Evolutionary conservation across 1,140 invertebrate genomes (phyloP).

Genomic region (Drosophila subobscura): DNA sequence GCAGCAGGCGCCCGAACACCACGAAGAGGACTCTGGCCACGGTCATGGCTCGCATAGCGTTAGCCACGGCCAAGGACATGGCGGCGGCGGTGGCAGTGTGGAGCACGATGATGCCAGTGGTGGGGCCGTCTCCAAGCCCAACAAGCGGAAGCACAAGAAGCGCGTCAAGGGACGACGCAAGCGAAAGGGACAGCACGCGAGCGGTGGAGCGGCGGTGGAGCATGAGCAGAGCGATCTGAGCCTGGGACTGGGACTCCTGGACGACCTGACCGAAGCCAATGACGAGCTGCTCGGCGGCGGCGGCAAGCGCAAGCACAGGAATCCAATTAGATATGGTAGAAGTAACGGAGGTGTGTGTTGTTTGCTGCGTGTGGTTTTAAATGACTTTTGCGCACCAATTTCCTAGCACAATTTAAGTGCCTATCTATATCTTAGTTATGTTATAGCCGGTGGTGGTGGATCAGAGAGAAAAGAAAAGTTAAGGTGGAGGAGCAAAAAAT

Average conservation of each 20-base stretch:
- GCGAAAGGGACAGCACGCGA: conserved; percentile 63
- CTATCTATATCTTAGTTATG: conserved; percentile 39
- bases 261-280: conserved; percentile 60
- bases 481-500: background rate
- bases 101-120: conserved; percentile 28
- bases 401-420: conserved; percentile 68
- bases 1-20: conserved; percentile 67
- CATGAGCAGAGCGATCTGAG: conserved; percentile 61
- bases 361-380: conserved; percentile 82
- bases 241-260: conserved; percentile 67
- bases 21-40: conserved; percentile 53
- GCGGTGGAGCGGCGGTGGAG: conserved; percentile 40
- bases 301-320: conserved; percentile 74
- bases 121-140: conserved; percentile 30
- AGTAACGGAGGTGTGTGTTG: conserved; percentile 82
- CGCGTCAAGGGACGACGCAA: conserved; percentile 65
- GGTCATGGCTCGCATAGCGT: conserved; percentile 19
- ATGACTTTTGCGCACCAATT: conserved; percentile 81
- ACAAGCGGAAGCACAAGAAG: conserved; percentile 60
- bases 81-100: conserved; percentile 41
- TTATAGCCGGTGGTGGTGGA: background rate
- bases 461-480: no score
- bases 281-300: conserved; percentile 55
- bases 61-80: conserved; percentile 24
- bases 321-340: conserved; percentile 82